Conservation (phyloP, 2,888 invertebrate genomes). For the Hydroisotoma schaefferi region DNA sequence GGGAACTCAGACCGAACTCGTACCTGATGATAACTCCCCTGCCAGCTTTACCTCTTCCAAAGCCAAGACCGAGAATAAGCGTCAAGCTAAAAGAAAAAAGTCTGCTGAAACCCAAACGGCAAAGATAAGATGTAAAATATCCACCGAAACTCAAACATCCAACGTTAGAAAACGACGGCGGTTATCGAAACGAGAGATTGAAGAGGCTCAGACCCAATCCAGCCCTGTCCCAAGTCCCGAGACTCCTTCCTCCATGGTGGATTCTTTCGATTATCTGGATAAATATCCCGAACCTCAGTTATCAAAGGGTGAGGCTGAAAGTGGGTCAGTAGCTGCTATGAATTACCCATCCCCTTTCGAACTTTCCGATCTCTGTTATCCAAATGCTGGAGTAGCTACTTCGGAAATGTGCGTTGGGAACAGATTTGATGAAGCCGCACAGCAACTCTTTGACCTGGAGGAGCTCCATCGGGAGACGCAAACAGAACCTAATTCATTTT, state of each 20-base stretch:
- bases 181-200: slow-evolving; percentile 28
- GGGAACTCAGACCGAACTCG: slow-evolving; percentile 27
- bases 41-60: not conserved
- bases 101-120: slow-evolving; percentile 39
- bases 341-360: slow-evolving; percentile 3
- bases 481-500: slow-evolving; percentile 32
- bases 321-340: too few species aligned
- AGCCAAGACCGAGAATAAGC: not conserved
- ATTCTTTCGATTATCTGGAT: too few species aligned
- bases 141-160: slow-evolving; percentile 35
- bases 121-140: slow-evolving; percentile 19
- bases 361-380: not conserved
- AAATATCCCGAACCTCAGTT: too few species aligned
- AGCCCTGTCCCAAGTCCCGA: not conserved
- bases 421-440: slow-evolving; percentile 1
- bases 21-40: not conserved
- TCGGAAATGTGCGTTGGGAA: slow-evolving; percentile 1
- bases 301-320: too few species aligned
- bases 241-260: too few species aligned
- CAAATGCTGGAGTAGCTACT: not conserved
- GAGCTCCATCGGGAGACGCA: slow-evolving; percentile 36
- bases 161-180: slow-evolving; percentile 33
- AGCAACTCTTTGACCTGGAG: slow-evolving; percentile 21
- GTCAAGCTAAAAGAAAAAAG: slow-evolving; percentile 15
- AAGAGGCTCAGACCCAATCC: slow-evolving; percentile 34